Conservation (phyloP, 2,113 vertebrate genomes). For the Pavo muticus region DNA sequence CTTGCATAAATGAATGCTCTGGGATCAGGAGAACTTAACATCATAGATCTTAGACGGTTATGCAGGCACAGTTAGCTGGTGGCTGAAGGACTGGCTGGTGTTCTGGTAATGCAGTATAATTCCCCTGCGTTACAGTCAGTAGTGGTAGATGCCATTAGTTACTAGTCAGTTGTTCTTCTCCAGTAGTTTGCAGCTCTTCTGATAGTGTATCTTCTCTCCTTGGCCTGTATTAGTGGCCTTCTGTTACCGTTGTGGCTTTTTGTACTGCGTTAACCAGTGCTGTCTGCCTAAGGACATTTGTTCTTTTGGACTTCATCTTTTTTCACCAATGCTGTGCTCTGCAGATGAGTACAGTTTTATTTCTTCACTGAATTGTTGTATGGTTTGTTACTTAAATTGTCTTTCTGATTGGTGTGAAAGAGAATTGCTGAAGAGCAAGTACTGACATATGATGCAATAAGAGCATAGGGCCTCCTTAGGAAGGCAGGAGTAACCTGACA, state of each 20-base stretch:
- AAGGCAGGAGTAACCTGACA: background rate
- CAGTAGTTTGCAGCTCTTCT: background rate
- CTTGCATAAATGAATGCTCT: background rate
- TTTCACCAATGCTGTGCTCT: background rate
- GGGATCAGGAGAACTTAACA: background rate
- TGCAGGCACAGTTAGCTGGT: background rate
- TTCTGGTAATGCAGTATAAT: background rate
- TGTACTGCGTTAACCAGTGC: background rate
- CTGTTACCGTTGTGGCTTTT: background rate
- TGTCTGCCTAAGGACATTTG: background rate
- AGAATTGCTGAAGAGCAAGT: background rate
- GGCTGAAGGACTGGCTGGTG: rapidly evolving
- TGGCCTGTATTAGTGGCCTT: background rate
- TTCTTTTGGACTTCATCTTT: background rate
- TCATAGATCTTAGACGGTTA: background rate
- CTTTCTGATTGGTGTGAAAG: background rate
- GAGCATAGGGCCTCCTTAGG: background rate
- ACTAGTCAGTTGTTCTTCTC: background rate
- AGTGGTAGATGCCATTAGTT: background rate
- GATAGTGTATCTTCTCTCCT: background rate
- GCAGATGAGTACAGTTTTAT: background rate
- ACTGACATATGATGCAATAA: background rate
- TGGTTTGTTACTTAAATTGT: background rate
- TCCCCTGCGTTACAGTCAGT: background rate
- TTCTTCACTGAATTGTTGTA: background rate